phyloP scores from a whole-genome alignment of 2,797 vertebrate genomes.

The Enteromius unitaeniatus region DNA sequence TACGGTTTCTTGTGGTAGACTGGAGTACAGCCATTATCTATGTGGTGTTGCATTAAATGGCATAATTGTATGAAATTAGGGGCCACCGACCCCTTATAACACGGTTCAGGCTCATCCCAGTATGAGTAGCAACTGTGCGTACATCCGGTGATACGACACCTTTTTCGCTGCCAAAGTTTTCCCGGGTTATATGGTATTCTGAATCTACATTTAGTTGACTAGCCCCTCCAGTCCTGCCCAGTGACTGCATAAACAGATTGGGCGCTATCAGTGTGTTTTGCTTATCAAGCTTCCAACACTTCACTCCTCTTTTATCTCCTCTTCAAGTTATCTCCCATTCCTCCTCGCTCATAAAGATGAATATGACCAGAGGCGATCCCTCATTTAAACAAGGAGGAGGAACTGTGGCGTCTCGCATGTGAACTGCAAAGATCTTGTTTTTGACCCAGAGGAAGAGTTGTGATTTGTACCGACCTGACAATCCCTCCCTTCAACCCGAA shows the following conservation, averaged over 20 bases:
- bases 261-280: constrained; percentile 9
- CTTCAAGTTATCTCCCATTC: constrained; percentile 16
- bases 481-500: constrained; percentile 17
- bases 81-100: constrained; percentile 19
- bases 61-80: constrained; percentile 38
- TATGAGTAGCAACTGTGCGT: not conserved
- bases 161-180: not conserved
- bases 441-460: constrained; percentile 14
- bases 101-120: constrained; percentile 17
- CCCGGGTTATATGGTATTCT: not conserved
- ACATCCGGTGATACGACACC: not conserved
- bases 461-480: constrained; percentile 43
- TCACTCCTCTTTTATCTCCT: constrained; percentile 2
- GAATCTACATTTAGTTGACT: constrained; percentile 19
- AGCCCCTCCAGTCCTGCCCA: not conserved
- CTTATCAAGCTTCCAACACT: constrained; percentile 25
- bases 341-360: constrained; percentile 19
- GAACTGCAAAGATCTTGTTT: constrained; percentile 7
- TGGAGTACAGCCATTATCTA: constrained; percentile 25
- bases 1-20: constrained; percentile 6
- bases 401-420: not conserved
- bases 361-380: constrained; percentile 38
- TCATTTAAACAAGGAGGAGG: not conserved
- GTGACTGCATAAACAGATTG: constrained; percentile 25
- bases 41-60: constrained; percentile 33